Evolutionary conservation across 2,797 vertebrate species (phyloP), one percentile per base, ranked within the genome.

Genomic region (Anabacerthia variegaticeps): DNA sequence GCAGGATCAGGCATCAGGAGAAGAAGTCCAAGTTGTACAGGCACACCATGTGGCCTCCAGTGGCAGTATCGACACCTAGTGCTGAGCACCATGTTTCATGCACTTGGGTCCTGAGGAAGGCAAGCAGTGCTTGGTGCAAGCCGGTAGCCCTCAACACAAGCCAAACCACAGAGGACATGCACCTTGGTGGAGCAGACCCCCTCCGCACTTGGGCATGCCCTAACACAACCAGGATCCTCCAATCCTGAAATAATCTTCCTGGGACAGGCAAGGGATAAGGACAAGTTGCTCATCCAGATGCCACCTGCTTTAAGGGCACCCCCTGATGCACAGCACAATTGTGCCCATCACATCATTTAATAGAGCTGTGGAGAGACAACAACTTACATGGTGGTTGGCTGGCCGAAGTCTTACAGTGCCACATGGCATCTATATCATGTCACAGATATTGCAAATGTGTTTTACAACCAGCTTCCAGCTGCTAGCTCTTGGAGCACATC

Each of bases 371-470:
- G 34, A 71, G 52, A 49, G 14, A 48, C 73, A 61, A 49, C 32
- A 36, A 46, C 62, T 59, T 51, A 54, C 2, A 2, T 0, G 3
- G 63, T 0, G 4, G 21, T 55, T 2, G 1, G 66, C 51, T 44
- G 36, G 51, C 28, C 7, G 1, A 67, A 59, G 84, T 56, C 71
- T 55, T 43, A 34, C 55, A 13, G 56, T 22, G 55, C 41, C 67
- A 46, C 84, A 21, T 0, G 0, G 80, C 39, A 48, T 30, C 7
- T 2, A 20, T 9, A 19, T n/a, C 3, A 1, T 36, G 22, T 10
- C 28, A 26, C 2, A 7, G 52, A 37, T 2, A 0, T 30, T 36
- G 58, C 52, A 39, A 73, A 7, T 0, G 4, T 56, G 39, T 30
- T 73, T 44, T n/a, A 58, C 20, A 36, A 32, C 26, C 62, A 32